Percentiles rank a stretch among this genome's conserved stretches.
These are phyloP conservation scores for Tenebrio molitor DNA, from an alignment of 1,140 invertebrate genomes.

Conservation along the genomic window DNA sequence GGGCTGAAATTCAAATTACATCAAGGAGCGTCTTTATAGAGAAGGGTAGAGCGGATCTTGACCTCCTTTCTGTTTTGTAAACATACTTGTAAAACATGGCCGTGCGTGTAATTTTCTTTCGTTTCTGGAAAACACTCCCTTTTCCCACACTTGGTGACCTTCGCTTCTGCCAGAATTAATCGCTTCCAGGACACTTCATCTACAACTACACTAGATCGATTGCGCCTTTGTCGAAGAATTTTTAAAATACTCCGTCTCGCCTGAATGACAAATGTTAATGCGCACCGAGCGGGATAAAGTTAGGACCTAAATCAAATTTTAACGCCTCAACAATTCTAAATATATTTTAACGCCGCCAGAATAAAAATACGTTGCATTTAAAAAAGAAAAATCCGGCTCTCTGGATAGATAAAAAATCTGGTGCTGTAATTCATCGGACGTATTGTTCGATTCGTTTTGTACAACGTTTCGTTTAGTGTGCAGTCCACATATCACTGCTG, in stretches of 20 bases:
- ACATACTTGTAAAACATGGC: background rate
- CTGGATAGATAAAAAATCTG: constrained; percentile 8
- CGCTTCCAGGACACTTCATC: background rate
- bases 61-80: constrained; percentile 6
- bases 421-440: constrained; percentile 50
- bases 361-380: constrained; percentile 39
- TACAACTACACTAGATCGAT: constrained; percentile 11
- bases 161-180: constrained; percentile 6
- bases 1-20: constrained; percentile 32
- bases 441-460: constrained; percentile 51
- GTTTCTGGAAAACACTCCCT: background rate
- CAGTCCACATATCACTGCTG: constrained; percentile 53
- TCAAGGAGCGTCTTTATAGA: constrained; percentile 1
- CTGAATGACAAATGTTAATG: constrained; percentile 53
- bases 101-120: background rate
- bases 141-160: too few species aligned
- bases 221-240: constrained; percentile 13
- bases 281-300: constrained; percentile 48
- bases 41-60: background rate
- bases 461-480: constrained; percentile 51
- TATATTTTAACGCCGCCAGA: constrained; percentile 44
- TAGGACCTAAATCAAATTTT: constrained; percentile 52
- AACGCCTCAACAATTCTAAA: constrained; percentile 53
- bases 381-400: constrained; percentile 20
- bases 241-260: constrained; percentile 27